Conservation (phyloP, 2,113 vertebrate species). For the Verasper variegatus region DNA sequence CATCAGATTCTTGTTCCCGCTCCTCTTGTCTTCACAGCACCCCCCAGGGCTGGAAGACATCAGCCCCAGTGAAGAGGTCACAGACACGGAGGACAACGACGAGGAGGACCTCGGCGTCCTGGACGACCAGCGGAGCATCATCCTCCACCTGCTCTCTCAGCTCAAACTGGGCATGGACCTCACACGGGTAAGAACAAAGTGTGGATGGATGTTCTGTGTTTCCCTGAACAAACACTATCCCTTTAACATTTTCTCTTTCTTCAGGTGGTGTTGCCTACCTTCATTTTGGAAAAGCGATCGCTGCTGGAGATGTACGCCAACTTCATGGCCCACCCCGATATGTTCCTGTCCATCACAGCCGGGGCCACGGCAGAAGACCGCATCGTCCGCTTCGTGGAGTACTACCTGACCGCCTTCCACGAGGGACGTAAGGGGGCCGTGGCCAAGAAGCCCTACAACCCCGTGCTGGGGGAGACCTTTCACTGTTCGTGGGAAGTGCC, state of each 20-base stretch:
- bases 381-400: constrained; percentile 94
- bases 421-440: constrained; percentile 95
- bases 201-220: not conserved
- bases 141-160: constrained; percentile 95
- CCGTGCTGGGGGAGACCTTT: constrained; percentile 94
- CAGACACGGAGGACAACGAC: constrained; percentile 91
- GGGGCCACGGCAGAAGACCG: constrained; percentile 90
- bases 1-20: too few relatives aligned
- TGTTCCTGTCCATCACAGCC: constrained; percentile 91
- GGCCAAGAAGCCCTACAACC: constrained; percentile 98
- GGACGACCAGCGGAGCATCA: constrained; percentile 94
- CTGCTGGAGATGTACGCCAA: constrained; percentile 98
- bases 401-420: constrained; percentile 95
- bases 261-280: constrained; percentile 95
- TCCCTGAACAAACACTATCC: not conserved
- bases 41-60: constrained; percentile 81
- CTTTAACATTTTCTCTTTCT: not conserved
- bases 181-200: constrained; percentile 85
- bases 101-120: constrained; percentile 91
- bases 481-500: constrained; percentile 96
- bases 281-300: constrained; percentile 96
- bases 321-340: constrained; percentile 96
- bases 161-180: constrained; percentile 98
- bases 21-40: constrained; percentile 45
- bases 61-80: constrained; percentile 89